A percentile compares a stretch with the other conserved stretches of the same genome.
These are phyloP conservation scores for Synanthedon formicaeformis DNA, from an alignment of 2,888 invertebrate species.

Conservation along the genomic window DNA sequence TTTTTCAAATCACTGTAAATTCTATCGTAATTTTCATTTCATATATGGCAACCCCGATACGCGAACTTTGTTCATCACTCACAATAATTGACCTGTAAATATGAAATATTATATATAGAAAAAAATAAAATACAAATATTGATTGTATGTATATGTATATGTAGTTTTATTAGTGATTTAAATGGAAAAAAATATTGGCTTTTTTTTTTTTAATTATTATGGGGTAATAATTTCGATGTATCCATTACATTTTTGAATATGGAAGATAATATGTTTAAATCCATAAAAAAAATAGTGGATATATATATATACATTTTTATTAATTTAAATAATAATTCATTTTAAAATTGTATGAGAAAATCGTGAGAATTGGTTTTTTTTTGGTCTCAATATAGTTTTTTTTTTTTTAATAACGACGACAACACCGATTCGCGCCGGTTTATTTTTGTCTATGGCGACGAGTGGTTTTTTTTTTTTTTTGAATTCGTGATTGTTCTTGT, in stretches of 20 bases:
- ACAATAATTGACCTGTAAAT: conserved; percentile 41
- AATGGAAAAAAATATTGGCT: conserved; percentile 14
- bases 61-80: conserved; percentile 9
- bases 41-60: background rate
- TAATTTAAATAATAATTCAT: background rate
- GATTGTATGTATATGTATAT: conserved; percentile 16
- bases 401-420: conserved; percentile 4
- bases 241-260: conserved; percentile 46
- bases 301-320: background rate
- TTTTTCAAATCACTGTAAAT: background rate
- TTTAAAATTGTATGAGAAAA: conserved; percentile 2
- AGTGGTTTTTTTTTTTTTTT: conserved; percentile 4
- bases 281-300: conserved; percentile 34
- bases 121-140: conserved; percentile 16
- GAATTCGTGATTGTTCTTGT: conserved; percentile 5
- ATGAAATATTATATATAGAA: conserved; percentile 25
- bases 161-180: conserved; percentile 9
- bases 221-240: conserved; percentile 7
- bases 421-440: background rate
- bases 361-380: conserved; percentile 14
- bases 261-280: conserved; percentile 55
- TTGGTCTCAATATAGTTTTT: background rate
- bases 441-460: conserved; percentile 8
- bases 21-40: background rate
- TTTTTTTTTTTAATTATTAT: conserved; percentile 2